Evolutionary conservation across 2,797 vertebrate genomes (phyloP).

Genomic region (Siniperca scherzeri): DNA sequence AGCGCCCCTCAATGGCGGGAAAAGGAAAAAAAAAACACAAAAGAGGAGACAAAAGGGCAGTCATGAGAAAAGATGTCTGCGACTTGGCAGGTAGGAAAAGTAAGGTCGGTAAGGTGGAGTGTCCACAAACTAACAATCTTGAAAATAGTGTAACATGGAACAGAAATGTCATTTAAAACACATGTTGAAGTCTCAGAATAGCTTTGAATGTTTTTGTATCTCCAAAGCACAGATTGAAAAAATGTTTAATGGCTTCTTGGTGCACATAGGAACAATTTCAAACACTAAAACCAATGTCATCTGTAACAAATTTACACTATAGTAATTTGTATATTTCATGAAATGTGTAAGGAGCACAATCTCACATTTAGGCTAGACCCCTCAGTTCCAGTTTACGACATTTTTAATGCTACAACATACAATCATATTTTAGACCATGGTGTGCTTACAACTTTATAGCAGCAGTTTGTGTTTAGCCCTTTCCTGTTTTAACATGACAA

Average conservation of each 20-base stretch:
- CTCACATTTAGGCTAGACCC: neutral
- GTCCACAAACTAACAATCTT: neutral
- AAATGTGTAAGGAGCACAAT: neutral
- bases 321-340: neutral
- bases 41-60: neutral
- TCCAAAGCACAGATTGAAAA: neutral
- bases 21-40: neutral
- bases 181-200: neutral
- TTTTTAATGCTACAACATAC: neutral
- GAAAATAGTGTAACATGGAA: neutral
- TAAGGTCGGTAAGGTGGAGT: neutral
- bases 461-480: neutral
- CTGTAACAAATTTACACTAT: neutral
- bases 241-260: neutral
- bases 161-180: neutral
- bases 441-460: neutral
- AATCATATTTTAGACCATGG: neutral
- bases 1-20: slow-evolving; percentile 39
- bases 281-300: neutral
- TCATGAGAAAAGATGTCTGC: neutral
- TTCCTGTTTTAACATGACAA: neutral
- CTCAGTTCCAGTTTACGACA: too few species aligned
- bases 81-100: neutral
- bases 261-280: neutral
- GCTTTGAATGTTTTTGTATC: neutral